Base-by-base conservation (phyloP, 2,888 invertebrate genomes). In the Hyles lineata region DNA sequence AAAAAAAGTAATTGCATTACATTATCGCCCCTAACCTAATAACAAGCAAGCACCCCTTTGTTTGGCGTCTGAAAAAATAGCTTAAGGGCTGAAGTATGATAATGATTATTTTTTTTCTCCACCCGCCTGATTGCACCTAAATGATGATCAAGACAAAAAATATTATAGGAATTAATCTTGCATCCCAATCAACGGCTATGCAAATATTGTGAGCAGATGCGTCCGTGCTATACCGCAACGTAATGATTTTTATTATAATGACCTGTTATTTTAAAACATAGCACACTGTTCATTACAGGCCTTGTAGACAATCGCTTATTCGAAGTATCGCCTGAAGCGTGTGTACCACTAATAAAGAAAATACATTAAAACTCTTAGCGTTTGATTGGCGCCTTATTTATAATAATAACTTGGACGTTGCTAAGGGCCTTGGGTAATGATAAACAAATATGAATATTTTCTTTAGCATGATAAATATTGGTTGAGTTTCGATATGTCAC, bases 11-110 rank as follows among this genome's bases (percentile, higher is more conserved):
- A 93, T 94, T 94, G 93, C 92, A 93, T 93, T 89, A 91, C 90
- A 93, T 94, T 94, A 93, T 93, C 94, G 93, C 94, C 93, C 94
- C 94, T 89, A 90, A 93, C 92, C 90, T 89, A 92, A 93, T 93
- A 94, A 91, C 91, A 92, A 92, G 93, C 89, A 92, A 90, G 88
- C 91, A 90, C 91, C 94, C 93, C 91, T 92, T 94, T 93, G 92
- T 94, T 93, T 91, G 89, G 85, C 80, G 85, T 90, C 92, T 93
- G 92, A 94, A 94, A 94, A 87, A 94, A 94, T 90, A 89, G 94
- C 94, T 92, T 87, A 90, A 94, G 94, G 94, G 94, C 94, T 94
- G 92, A 93, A 93, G 89, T 88, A 91, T 90, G 93, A 90, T 94
- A 93, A 94, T 93, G 89, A 93, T 91, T 90, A 84, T 89, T 93